Evolutionary conservation across 2,113 vertebrate species (phyloP).

Genomic region (Dasyurus viverrinus): DNA sequence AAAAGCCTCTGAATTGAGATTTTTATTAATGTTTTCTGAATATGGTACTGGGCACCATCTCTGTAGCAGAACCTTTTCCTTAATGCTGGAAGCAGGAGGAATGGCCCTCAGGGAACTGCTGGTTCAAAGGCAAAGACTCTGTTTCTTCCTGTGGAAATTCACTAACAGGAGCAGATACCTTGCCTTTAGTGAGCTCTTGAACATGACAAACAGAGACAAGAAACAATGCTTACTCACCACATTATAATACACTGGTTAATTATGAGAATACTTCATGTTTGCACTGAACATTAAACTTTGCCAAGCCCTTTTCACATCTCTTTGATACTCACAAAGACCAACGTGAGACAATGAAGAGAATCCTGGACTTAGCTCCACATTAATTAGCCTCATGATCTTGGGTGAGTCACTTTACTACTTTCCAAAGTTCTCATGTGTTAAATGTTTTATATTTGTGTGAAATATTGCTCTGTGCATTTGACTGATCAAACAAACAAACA

Average conservation of each 20-base stretch:
- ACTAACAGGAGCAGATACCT: neutral
- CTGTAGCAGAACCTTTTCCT: neutral
- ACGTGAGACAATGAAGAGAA: neutral
- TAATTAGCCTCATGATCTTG: neutral
- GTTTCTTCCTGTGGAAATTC: neutral
- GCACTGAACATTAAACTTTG: neutral
- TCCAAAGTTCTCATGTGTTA: neutral
- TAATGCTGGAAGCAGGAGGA: neutral
- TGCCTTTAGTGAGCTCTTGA: neutral
- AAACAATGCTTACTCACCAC: neutral
- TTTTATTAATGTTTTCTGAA: neutral
- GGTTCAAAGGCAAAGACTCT: neutral
- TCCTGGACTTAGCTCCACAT: neutral
- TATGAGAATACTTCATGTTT: neutral
- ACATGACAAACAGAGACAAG: neutral
- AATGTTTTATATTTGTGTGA: neutral
- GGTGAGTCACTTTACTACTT: neutral
- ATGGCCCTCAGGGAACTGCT: neutral
- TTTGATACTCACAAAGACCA: neutral
- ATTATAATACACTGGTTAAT: neutral
- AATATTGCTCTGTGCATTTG: neutral
- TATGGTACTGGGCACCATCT: neutral
- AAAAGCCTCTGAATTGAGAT: neutral
- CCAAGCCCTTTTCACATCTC: neutral
- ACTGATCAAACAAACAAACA: neutral